A percentile compares a stretch with the other conserved stretches of the same genome.
Conservation (phyloP, 1,140 invertebrate genomes). For the Portunus trituberculatus region DNA sequence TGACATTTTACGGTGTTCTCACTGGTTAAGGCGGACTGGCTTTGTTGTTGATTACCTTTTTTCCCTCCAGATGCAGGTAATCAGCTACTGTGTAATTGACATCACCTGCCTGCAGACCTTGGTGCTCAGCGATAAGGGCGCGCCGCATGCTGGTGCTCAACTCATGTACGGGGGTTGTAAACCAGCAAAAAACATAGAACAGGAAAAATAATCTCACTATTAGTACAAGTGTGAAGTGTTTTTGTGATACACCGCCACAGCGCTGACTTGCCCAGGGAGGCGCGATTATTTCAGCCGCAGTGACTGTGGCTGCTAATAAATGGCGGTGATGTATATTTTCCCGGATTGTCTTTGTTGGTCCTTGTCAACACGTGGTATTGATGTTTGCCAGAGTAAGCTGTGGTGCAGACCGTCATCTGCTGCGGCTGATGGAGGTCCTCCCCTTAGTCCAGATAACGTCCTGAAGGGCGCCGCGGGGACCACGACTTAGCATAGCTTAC, state of each 20-base stretch:
- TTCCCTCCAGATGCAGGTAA: not conserved
- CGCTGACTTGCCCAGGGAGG: too few relatives aligned
- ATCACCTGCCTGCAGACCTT: not conserved
- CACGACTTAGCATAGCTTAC: conserved; percentile 20
- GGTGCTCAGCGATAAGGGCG: not conserved
- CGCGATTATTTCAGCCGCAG: not conserved
- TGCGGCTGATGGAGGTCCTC: not conserved
- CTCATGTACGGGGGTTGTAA: not conserved
- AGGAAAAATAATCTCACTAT: not conserved
- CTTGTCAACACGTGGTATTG: not conserved
- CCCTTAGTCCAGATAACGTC: not conserved
- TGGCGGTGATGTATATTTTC: not conserved
- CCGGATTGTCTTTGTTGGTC: not conserved
- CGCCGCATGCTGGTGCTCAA: not conserved
- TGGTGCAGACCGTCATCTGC: not conserved
- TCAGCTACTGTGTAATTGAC: not conserved
- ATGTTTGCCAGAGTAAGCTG: not conserved
- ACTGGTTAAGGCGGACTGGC: not conserved
- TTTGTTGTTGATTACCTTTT: not conserved
- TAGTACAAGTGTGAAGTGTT: not conserved
- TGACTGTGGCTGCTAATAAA: not conserved
- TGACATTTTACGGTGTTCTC: not conserved
- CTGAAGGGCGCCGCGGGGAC: not conserved
- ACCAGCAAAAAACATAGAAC: not conserved
- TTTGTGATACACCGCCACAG: not conserved